Evolutionary conservation across 2,113 vertebrate genomes (phyloP).

Genomic region (Mastomys coucha): DNA sequence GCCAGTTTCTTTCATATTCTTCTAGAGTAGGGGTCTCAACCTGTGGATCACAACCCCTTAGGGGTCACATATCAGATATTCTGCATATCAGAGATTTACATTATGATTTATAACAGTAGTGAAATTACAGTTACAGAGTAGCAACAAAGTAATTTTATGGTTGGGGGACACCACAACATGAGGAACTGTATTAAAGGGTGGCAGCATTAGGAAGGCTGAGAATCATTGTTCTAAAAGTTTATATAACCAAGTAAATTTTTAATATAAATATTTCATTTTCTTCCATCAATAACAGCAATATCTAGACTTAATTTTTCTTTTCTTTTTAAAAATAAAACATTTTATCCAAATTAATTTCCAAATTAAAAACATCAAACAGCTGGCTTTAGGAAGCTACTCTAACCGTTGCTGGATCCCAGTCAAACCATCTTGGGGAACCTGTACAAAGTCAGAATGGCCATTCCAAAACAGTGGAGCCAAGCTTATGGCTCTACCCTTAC

Average conservation of each 20-base stretch:
- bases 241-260: constrained; percentile 24
- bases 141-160: neutral
- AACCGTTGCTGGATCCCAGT: neutral
- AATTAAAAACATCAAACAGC: neutral
- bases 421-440: no score
- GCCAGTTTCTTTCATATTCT: constrained; percentile 1
- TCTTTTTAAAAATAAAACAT: neutral
- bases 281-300: neutral
- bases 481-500: neutral
- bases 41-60: neutral
- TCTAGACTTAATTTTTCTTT: neutral
- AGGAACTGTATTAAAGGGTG: neutral
- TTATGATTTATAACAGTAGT: neutral
- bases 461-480: no score
- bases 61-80: neutral
- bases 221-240: neutral
- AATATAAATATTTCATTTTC: constrained; percentile 29
- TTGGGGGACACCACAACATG: no score
- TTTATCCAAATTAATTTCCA: neutral
- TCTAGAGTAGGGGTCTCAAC: neutral
- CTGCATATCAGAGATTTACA: neutral
- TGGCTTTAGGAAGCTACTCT: neutral
- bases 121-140: neutral
- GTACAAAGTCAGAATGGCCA: neutral
- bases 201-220: neutral